Percentiles rank a stretch among this genome's conserved stretches.
Conservation (phyloP, 2,113 vertebrate genomes). For the Ancistrus triradiatus region DNA sequence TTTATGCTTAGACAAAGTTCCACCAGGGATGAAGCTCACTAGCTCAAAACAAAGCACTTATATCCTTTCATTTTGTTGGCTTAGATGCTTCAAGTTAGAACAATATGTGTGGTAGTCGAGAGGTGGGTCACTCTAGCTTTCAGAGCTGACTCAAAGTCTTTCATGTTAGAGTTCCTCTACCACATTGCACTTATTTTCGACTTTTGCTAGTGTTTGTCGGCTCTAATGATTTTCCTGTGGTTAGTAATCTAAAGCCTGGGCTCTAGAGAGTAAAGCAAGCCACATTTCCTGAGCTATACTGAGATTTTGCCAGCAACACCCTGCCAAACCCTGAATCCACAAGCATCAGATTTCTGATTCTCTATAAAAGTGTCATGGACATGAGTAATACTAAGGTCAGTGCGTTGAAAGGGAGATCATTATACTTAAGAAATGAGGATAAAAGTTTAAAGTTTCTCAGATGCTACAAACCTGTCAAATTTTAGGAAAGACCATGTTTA, state of each 20-base stretch:
- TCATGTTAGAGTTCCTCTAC: conserved; percentile 47
- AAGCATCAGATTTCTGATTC: conserved; percentile 7
- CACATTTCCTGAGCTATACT: conserved; percentile 29
- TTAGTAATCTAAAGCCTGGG: conserved; percentile 40
- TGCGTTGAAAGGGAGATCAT: background rate
- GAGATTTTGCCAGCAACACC: background rate
- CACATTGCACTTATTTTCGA: conserved; percentile 49
- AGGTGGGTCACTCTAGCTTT: conserved; percentile 31
- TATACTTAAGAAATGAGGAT: background rate
- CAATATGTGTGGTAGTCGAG: conserved; percentile 6
- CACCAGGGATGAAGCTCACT: background rate
- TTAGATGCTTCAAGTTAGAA: conserved; percentile 2
- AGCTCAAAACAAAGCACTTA: background rate
- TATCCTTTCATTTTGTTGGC: background rate
- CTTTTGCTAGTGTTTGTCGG: conserved; percentile 47
- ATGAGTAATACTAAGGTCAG: too few relatives aligned
- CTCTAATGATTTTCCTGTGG: conserved; percentile 44
- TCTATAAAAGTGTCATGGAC: background rate
- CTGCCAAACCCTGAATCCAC: background rate
- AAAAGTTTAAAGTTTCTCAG: background rate
- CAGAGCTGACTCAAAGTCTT: conserved; percentile 38
- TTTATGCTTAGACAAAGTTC: background rate
- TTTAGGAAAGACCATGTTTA: background rate
- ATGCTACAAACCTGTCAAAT: background rate
- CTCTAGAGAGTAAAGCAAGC: conserved; percentile 31